These are phyloP conservation scores for Dryoscopus gambensis DNA, from an alignment of 2,113 vertebrate species.

Conservation along the genomic window DNA sequence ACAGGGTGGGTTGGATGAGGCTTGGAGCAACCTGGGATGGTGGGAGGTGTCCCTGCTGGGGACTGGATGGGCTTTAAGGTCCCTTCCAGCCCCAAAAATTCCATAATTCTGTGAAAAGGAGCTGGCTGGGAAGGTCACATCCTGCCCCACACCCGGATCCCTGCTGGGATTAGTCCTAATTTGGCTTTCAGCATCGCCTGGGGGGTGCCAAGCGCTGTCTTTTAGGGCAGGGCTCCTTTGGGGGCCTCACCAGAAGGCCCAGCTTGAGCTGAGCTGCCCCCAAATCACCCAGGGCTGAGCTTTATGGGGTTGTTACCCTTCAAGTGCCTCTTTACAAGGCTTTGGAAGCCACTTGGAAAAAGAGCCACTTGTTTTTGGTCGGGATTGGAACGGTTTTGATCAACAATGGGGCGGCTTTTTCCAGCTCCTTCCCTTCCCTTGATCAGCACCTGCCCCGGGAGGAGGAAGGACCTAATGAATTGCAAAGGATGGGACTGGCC, in stretches of 20 bases:
- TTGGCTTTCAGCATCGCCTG: neutral
- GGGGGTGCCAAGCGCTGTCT: neutral
- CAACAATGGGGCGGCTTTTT: fast-evolving
- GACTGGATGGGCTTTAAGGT: neutral
- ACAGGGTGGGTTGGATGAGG: neutral
- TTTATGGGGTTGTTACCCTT: neutral
- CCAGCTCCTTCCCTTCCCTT: neutral
- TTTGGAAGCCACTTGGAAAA: neutral
- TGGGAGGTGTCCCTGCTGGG: neutral
- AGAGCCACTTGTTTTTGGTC: neutral
- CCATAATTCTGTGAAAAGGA: neutral
- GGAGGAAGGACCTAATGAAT: slow-evolving; percentile 10
- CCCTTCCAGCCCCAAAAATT: neutral
- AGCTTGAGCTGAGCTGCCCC: neutral
- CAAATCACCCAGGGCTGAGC: neutral
- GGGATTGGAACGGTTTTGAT: neutral
- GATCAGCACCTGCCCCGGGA: neutral
- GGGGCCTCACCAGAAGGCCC: fast-evolving
- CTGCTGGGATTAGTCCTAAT: neutral
- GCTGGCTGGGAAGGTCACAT: neutral
- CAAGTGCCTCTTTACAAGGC: neutral
- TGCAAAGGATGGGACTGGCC: neutral
- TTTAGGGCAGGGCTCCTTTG: neutral
- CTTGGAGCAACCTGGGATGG: neutral
- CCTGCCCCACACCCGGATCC: neutral